Evolutionary conservation across 2,888 invertebrate species (phyloP), one percentile per base, ranked within the genome.

Genomic region (Venustoraphidia nigricollis): DNA sequence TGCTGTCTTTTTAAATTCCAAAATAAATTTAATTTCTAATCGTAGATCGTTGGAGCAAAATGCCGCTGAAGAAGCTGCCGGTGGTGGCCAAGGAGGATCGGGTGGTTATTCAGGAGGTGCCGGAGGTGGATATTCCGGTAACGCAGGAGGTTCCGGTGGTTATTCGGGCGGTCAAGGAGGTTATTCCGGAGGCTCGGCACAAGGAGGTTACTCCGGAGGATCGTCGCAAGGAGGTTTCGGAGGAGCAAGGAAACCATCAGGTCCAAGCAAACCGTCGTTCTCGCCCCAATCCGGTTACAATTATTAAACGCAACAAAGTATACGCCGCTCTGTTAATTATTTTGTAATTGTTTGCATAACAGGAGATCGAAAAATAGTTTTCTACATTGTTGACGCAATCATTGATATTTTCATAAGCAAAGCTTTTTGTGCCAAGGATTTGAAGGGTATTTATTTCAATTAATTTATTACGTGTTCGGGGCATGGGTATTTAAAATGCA

Each of bases 41-140:
- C 37, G 10, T 27, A 73, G 73, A 57, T 70, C 77, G 1, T 59
- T 79, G 44, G 74, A 72, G 44, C 64, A 68, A 27, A 67, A 66
- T 35, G 71, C 71, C 10, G 72, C 71, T 6, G 73, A 62, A 55
- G 67, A 66, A 58, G 65, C 64, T 8, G 60, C 60, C 34, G 57
- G 55, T 41, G 55, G 54, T 37, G 56, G 56, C 36, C 41, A 47
- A 8, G 52, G 52, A 9, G 49, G 27, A 27, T 27, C 27, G 27
- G 27, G 45, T 9, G 45, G 50, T 3, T 49, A 46, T 27, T 42
- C 64, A 17, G 51, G 47, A 40, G 53, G 54, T 10, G 35, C 34
- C 13, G 41, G n/a, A n/a, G n/a, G 36, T 34, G 44, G 10, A 13
- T 34, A 10, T n/a, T 34, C 53, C 40, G 54, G 56, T 36, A 39